Evolutionary conservation across 2,888 invertebrate genomes (phyloP), one percentile per base, ranked within the genome.

Genomic region (Lymantria dispar): DNA sequence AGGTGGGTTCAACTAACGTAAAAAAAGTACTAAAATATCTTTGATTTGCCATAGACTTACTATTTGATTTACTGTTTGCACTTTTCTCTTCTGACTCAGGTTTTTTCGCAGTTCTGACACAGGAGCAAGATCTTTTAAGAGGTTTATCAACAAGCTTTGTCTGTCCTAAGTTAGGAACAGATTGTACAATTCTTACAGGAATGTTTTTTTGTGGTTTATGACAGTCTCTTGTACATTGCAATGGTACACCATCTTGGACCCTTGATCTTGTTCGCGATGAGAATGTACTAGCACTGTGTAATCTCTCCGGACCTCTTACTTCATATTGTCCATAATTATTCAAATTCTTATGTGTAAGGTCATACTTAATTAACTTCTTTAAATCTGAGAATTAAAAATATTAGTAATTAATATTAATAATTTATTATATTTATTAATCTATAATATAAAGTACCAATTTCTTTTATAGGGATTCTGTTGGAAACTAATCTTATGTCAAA

Each of bases 361-460:
- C 94, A 74, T 94, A 93, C 72, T 94, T 95, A 31, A 95, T 94
- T 8, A 94, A 76, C 62, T 92, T 93, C 74, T 95, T 95, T 46
- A 95, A 83, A 85, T 95, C 95, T 95, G 76, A 45, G 88, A 73
- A 15, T 12, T 0, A 2, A 8, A 50, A 47, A 2, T 22, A 22
- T n/a, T n/a, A n/a, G n/a, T n/a, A n/a, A n/a, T n/a, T n/a, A n/a
- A n/a, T n/a, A n/a, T n/a, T n/a, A n/a, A n/a, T n/a, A n/a, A n/a
- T n/a, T n/a, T n/a, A n/a, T n/a, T n/a, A n/a, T n/a, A n/a, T n/a
- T n/a, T n/a, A n/a, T n/a, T n/a, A n/a, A n/a, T n/a, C n/a, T n/a
- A n/a, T n/a, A n/a, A n/a, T n/a, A n/a, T n/a, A n/a, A n/a, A n/a
- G n/a, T n/a, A n/a, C n/a, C n/a, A n/a, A n/a, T n/a, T n/a, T n/a